phyloP scores from a whole-genome alignment of 1,140 invertebrate genomes.

The Drosophila arizonae region DNA sequence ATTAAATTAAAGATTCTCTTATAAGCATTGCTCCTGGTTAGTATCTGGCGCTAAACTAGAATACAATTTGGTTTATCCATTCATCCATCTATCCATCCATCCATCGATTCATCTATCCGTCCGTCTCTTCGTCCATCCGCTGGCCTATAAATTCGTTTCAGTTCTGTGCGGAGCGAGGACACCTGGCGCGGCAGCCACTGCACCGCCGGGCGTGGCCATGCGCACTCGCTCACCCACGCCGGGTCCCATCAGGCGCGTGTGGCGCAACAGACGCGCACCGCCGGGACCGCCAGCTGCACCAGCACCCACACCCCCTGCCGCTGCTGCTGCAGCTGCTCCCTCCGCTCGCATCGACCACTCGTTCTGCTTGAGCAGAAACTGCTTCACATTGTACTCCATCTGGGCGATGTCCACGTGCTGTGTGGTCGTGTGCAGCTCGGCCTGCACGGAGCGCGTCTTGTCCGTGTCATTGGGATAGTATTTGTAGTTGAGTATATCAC shows the following conservation, averaged over 20 bases:
- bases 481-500: slow-evolving; percentile 82
- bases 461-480: slow-evolving; percentile 81
- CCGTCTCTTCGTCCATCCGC: not conserved
- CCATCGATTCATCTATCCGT: no score
- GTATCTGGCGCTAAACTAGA: slow-evolving; percentile 65
- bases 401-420: slow-evolving; percentile 84
- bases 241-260: slow-evolving; percentile 66
- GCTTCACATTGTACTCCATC: slow-evolving; percentile 87
- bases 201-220: slow-evolving; percentile 62
- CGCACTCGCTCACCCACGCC: slow-evolving; percentile 71
- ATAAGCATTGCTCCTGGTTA: slow-evolving; percentile 26
- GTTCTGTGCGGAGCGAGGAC: slow-evolving; percentile 75
- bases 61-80: slow-evolving; percentile 69
- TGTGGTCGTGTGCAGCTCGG: slow-evolving; percentile 77
- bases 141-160: slow-evolving; percentile 83
- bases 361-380: slow-evolving; percentile 85
- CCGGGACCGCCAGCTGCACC: not conserved
- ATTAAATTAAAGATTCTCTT: slow-evolving; percentile 18
- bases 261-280: slow-evolving; percentile 34
- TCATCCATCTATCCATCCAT: not conserved
- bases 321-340: not conserved
- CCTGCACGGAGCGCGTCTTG: slow-evolving; percentile 72
- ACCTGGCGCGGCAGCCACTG: slow-evolving; percentile 59
- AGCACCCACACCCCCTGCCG: not conserved
- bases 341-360: slow-evolving; percentile 84